These are phyloP conservation scores for Neodiprion lecontei DNA, from an alignment of 1,140 invertebrate genomes.

Conservation along the genomic window DNA sequence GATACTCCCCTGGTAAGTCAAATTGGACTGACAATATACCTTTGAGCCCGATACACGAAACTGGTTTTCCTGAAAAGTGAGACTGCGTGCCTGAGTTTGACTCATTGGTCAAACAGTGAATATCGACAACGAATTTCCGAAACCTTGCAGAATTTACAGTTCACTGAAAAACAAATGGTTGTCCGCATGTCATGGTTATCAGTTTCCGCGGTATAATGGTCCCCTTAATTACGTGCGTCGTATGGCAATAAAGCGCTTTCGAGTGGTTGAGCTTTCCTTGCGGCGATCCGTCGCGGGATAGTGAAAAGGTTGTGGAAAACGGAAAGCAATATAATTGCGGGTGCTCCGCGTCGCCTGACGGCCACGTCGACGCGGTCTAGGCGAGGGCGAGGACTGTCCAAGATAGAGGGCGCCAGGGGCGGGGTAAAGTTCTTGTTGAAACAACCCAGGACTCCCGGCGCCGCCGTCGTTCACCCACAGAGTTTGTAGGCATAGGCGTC, in stretches of 20 bases:
- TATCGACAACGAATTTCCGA: no score
- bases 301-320: slow-evolving; percentile 10
- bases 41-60: no score
- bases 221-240: slow-evolving; percentile 27
- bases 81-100: no score
- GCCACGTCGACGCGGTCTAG: not conserved
- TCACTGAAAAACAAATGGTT: no score
- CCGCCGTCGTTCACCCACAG: not conserved
- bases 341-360: not conserved
- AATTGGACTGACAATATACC: no score
- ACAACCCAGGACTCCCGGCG: slow-evolving; percentile 13
- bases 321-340: slow-evolving; percentile 17
- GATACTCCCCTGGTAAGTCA: no score
- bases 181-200: no score
- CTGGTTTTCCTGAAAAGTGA: no score
- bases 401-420: not conserved
- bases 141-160: no score
- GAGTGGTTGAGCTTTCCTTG: slow-evolving; percentile 11
- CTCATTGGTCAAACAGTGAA: no score
- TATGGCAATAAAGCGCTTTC: slow-evolving; percentile 17
- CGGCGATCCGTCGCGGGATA: not conserved
- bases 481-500: not conserved
- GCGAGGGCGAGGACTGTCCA: not conserved
- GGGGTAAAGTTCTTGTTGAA: slow-evolving; percentile 13
- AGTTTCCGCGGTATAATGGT: not conserved